Conservation (phyloP, 2,113 vertebrate genomes). For the Catharus minimus region DNA sequence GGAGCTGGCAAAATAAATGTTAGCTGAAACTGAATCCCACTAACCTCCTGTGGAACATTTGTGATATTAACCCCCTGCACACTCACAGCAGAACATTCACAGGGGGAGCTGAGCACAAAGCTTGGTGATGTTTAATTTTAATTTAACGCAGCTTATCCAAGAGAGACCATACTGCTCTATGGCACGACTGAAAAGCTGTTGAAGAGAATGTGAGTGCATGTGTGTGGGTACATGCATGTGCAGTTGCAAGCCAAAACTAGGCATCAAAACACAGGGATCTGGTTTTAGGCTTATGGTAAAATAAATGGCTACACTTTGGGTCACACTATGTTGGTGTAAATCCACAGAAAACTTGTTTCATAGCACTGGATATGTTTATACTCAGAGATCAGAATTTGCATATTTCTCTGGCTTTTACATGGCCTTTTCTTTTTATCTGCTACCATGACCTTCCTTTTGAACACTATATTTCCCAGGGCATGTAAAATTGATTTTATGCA, state of each 20-base stretch:
- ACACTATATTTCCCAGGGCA: not conserved
- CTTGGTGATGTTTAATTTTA: constrained; percentile 68
- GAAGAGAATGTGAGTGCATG: not conserved
- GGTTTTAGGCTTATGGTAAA: not conserved
- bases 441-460: not conserved
- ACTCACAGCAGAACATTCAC: not conserved
- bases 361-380: not conserved
- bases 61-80: constrained; percentile 60
- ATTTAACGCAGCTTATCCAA: constrained; percentile 60
- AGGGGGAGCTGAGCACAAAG: constrained; percentile 43
- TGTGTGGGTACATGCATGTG: not conserved
- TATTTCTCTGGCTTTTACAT: not conserved
- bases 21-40: constrained; percentile 61
- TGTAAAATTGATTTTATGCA: not conserved
- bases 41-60: constrained; percentile 57
- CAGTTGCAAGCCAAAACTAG: not conserved
- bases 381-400: not conserved
- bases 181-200: not conserved
- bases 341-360: not conserved
- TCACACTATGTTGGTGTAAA: not conserved
- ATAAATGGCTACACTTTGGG: not conserved
- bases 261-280: not conserved
- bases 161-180: not conserved
- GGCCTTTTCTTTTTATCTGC: not conserved
- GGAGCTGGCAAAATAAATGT: constrained; percentile 65